Base-by-base conservation (phyloP, 2,888 invertebrate species). In the Clepsis dumicolana region DNA sequence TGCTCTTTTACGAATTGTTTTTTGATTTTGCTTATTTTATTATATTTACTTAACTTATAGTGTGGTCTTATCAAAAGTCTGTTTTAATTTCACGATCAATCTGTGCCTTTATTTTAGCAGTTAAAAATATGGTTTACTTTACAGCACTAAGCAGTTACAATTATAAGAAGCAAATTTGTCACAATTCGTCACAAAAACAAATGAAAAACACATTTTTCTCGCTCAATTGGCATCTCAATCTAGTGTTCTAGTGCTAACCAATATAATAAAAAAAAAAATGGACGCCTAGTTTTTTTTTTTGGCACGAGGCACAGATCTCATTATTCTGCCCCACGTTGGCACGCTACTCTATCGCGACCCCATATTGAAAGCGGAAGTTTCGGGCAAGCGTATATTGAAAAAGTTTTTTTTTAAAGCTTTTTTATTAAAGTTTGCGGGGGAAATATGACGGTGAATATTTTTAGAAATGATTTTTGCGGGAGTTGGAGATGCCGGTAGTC, bases 301-400 rank as follows among this genome's bases (percentile, higher is more conserved):
- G 66, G 62, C 66, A 38, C 14, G 48, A 56, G 10, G 35, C 14
- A 16, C 29, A 35, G 21, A 12, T 38, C 35, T 62, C 62, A 66
- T 62, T 66, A 35, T 25, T 54, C 24, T 3, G 32, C 2, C 21
- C 32, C 48, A 48, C 12, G 54, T 54, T 66, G 66, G 27, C 56
- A 50, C 27, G 21, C 38, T 52, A n/a, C 14, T 32, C 21, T 29
- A 27, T 25, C 41, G 4, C 41, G 52, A 57, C 27, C 50, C 50
- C 62, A 57, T 57, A 32, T 56, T 44, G 24, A 16, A 16, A 52
- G 38, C 7, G 24, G 56, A 38, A 63, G 38, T 56, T 63, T 62
- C 25, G 8, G 52, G 24, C 35, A 21, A 29, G 62, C 67, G 35
- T 52, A 63, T 67, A 67, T 67, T 67, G 67, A 67, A 67, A 67